A percentile compares a stretch with the other conserved stretches of the same genome.
Evolutionary conservation across 2,113 vertebrate species (phyloP).

Genomic region (Nycticebus coucang): DNA sequence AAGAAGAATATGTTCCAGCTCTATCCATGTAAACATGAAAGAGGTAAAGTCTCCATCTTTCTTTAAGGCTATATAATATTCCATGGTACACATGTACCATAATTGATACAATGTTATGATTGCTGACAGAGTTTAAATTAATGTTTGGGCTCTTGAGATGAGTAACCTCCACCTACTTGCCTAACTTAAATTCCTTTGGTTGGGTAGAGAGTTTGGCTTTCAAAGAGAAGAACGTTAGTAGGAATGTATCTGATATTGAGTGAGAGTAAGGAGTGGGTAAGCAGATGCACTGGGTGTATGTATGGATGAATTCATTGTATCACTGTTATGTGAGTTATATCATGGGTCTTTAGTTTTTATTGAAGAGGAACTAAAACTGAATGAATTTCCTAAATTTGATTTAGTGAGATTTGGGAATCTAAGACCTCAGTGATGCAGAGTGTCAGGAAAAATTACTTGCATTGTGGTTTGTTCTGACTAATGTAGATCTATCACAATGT

Average conservation of each 20-base stretch:
- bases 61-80: too few relatives aligned
- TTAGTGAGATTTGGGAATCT: not conserved
- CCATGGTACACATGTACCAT: too few relatives aligned
- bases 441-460: not conserved
- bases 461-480: not conserved
- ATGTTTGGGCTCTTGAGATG: not conserved
- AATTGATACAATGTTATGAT: not conserved
- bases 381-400: not conserved
- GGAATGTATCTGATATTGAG: not conserved
- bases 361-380: not conserved
- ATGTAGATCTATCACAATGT: not conserved
- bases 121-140: not conserved
- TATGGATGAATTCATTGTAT: not conserved
- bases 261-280: not conserved
- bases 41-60: too few relatives aligned
- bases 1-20: too few relatives aligned
- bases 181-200: not conserved
- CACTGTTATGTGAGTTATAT: not conserved
- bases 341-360: not conserved
- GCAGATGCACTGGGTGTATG: fast-evolving
- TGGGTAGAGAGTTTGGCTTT: not conserved
- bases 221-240: not conserved
- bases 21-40: too few relatives aligned
- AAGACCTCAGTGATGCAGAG: not conserved
- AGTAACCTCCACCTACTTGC: not conserved